A percentile compares a stretch with the other conserved stretches of the same genome.
phyloP scores from a whole-genome alignment of 35 echinoderm and acorn worm genomes.

The Heliocidaris erythrogramma region DNA sequence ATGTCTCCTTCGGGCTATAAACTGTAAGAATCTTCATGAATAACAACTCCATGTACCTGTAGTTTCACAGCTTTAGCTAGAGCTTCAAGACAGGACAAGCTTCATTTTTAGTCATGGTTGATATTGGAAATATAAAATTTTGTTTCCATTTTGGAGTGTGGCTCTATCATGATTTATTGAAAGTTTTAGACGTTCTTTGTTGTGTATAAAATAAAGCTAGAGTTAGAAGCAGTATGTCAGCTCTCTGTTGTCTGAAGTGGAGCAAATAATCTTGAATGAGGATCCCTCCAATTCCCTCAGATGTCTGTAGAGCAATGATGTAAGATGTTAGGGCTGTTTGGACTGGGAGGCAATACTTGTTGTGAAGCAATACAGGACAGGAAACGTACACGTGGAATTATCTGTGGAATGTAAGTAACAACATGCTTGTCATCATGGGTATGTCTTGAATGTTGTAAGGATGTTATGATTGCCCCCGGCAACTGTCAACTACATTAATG shows the following conservation, averaged over 20 bases:
- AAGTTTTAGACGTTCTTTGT: too few relatives aligned
- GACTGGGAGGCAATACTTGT: neutral
- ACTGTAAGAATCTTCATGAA: too few relatives aligned
- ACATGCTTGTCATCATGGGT: neutral
- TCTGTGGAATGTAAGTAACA: conserved; percentile 9
- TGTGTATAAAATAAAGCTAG: too few relatives aligned
- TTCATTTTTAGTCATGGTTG: too few relatives aligned
- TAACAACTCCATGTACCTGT: too few relatives aligned
- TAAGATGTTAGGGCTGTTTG: neutral
- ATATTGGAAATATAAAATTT: too few relatives aligned
- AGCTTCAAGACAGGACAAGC: too few relatives aligned
- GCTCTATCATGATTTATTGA: too few relatives aligned
- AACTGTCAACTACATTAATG: conserved; percentile 12
- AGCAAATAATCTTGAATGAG: neutral
- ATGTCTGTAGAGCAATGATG: neutral
- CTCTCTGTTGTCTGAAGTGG: neutral
- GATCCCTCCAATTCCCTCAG: neutral
- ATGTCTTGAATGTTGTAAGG: neutral
- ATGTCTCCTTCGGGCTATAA: neutral
- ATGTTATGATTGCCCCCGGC: neutral
- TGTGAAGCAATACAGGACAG: neutral
- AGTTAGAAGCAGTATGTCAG: too few relatives aligned
- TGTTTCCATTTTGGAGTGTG: too few relatives aligned
- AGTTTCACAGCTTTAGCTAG: too few relatives aligned
- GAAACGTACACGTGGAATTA: neutral